Percentiles rank a stretch among this genome's conserved stretches.
These are phyloP conservation scores for Xiphophorus maculatus DNA, from an alignment of 2,113 vertebrate genomes.

Conservation along the genomic window DNA sequence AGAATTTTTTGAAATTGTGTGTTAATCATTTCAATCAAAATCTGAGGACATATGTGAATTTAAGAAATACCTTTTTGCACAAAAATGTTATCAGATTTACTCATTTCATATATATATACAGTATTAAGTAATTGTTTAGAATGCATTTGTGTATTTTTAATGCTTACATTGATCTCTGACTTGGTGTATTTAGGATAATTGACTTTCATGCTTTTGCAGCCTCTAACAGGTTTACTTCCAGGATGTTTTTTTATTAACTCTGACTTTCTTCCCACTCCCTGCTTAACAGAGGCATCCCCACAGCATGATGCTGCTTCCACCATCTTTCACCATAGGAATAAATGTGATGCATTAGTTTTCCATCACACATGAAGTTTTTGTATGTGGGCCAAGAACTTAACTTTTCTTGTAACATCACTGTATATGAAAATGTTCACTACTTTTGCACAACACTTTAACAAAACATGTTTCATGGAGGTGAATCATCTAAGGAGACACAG, in stretches of 20 bases:
- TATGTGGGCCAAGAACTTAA: too few relatives aligned
- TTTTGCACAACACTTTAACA: background rate
- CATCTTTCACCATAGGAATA: background rate
- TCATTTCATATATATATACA: background rate
- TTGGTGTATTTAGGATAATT: background rate
- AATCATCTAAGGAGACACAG: background rate
- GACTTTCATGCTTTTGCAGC: background rate
- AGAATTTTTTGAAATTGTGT: too few relatives aligned
- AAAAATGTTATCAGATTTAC: too few relatives aligned
- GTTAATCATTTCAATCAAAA: background rate
- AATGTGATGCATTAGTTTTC: background rate
- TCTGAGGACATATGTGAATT: background rate
- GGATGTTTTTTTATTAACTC: background rate
- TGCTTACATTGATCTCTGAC: background rate
- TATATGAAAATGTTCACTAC: background rate
- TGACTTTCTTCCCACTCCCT: background rate
- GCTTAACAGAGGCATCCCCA: background rate
- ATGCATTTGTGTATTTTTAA: background rate
- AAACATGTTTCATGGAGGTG: background rate
- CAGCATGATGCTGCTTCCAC: background rate
- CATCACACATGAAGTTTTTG: background rate
- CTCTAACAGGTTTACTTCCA: background rate
- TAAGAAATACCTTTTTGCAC: background rate
- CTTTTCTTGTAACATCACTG: background rate
- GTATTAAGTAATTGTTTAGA: background rate